phyloP scores from a whole-genome alignment of 2,113 vertebrate genomes.

The Aix galericulata region DNA sequence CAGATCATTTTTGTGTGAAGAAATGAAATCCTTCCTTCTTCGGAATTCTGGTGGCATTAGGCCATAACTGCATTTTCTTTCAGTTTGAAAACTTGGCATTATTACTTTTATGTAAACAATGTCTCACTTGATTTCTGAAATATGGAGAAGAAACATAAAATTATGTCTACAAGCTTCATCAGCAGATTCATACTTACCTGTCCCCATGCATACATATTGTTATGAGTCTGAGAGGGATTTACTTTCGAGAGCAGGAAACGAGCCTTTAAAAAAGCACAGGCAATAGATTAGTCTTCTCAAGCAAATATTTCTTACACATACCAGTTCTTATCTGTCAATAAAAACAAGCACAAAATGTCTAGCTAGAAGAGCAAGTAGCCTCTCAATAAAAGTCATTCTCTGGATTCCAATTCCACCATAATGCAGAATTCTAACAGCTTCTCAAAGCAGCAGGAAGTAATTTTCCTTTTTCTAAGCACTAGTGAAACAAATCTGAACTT shows the following conservation, averaged over 20 bases:
- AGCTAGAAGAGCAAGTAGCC: neutral
- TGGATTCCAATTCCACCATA: neutral
- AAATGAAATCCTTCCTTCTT: neutral
- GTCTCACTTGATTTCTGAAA: neutral
- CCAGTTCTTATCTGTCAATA: neutral
- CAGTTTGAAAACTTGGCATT: neutral
- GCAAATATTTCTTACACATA: neutral
- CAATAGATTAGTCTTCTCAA: slow-evolving; percentile 17
- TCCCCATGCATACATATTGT: slow-evolving; percentile 98
- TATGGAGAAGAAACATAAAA: neutral
- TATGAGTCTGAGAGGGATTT: slow-evolving; percentile 98
- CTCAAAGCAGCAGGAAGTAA: neutral
- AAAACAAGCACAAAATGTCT: neutral
- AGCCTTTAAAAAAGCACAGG: slow-evolving; percentile 79
- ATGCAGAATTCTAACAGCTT: neutral
- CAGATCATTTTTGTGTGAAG: neutral
- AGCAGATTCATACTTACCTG: slow-evolving; percentile 82
- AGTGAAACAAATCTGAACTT: neutral
- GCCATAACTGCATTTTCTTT: neutral
- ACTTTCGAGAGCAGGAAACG: slow-evolving; percentile 98
- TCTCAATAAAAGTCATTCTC: neutral
- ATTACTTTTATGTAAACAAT: neutral
- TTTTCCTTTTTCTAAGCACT: neutral
- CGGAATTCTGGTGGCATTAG: neutral
- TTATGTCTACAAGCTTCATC: neutral